phyloP scores from a whole-genome alignment of 2,797 vertebrate species.

The Gambusia yucatana region DNA sequence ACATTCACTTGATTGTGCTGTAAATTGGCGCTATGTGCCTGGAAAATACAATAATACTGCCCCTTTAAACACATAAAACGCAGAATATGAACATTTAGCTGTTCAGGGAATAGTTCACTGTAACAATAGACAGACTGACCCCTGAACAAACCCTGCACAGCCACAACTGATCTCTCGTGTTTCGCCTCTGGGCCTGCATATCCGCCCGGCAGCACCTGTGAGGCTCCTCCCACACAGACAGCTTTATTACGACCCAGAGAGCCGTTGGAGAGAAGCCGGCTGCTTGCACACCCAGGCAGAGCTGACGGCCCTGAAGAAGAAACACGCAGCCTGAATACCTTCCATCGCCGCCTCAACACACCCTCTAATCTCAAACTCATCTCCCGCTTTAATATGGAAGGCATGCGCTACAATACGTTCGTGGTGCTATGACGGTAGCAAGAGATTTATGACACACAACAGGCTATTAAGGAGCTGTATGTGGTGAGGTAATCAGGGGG shows the following conservation, averaged over 20 bases:
- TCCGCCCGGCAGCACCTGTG: conserved; percentile 30
- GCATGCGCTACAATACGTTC: conserved; percentile 73
- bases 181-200: conserved; percentile 2
- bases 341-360: conserved; percentile 37
- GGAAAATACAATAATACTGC: too few relatives aligned
- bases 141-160: neutral
- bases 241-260: conserved; percentile 58
- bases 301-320: conserved; percentile 42
- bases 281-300: conserved; percentile 21
- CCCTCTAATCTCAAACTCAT: conserved; percentile 58
- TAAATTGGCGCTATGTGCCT: too few relatives aligned
- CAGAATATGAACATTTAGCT: conserved; percentile 4
- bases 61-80: neutral
- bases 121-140: conserved; percentile 6
- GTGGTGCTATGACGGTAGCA: conserved; percentile 75
- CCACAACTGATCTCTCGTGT: conserved; percentile 10
- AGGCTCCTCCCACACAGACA: conserved; percentile 20
- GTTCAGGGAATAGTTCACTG: neutral
- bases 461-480: conserved; percentile 85
- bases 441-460: conserved; percentile 86
- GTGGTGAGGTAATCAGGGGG: conserved; percentile 84
- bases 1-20: too few relatives aligned
- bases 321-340: conserved; percentile 34
- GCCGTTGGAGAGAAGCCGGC: conserved; percentile 44
- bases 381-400: conserved; percentile 76